phyloP scores from a whole-genome alignment of 2,888 invertebrate species.

The Siphlonurus alternatus region DNA sequence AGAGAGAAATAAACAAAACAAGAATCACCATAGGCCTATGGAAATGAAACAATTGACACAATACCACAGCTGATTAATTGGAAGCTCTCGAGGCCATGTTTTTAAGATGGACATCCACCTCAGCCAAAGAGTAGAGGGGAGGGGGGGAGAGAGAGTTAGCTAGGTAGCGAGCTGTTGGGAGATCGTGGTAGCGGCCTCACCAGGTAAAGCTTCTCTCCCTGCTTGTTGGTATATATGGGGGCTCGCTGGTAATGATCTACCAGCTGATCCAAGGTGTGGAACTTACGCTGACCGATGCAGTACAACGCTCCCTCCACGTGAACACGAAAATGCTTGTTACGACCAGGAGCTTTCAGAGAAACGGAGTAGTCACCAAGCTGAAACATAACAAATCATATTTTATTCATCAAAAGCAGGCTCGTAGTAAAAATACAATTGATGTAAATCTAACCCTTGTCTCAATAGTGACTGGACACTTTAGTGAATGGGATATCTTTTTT shows the following conservation, averaged over 20 bases:
- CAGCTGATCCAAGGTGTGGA: slow-evolving; percentile 86
- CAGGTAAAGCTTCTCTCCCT: slow-evolving; percentile 93
- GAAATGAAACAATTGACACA: too few relatives aligned
- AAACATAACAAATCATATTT: slow-evolving; percentile 12
- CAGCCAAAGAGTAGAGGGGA: too few relatives aligned
- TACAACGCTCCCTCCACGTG: slow-evolving; percentile 84
- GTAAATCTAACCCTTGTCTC: too few relatives aligned
- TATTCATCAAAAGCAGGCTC: neutral
- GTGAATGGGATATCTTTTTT: too few relatives aligned
- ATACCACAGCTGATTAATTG: too few relatives aligned
- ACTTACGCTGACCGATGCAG: slow-evolving; percentile 96
- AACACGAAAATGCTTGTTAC: slow-evolving; percentile 98
- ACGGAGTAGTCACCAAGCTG: slow-evolving; percentile 98
- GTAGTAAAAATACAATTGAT: neutral
- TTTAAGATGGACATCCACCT: too few relatives aligned
- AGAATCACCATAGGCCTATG: too few relatives aligned
- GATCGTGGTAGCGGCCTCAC: slow-evolving; percentile 71
- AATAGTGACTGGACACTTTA: too few relatives aligned
- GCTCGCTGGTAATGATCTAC: slow-evolving; percentile 98
- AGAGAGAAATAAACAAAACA: too few relatives aligned
- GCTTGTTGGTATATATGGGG: slow-evolving; percentile 96
- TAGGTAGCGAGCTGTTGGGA: neutral
- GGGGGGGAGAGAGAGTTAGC: neutral
- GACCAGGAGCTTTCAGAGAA: slow-evolving; percentile 89
- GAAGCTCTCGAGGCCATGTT: too few relatives aligned